These are phyloP conservation scores for Formicarius rufipectus DNA, from an alignment of 2,113 vertebrate species.

Conservation along the genomic window DNA sequence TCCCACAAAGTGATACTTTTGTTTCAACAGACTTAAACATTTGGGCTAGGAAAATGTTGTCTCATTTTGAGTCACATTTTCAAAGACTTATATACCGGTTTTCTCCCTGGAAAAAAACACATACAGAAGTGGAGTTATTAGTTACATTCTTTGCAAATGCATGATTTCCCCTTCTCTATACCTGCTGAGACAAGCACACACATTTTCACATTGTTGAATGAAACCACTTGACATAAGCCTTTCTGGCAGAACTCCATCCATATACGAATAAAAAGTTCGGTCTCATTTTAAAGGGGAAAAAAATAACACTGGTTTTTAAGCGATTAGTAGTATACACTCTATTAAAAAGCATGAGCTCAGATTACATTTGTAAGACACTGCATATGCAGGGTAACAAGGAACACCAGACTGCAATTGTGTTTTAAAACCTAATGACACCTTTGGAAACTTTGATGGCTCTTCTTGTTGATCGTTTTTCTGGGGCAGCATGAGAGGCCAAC, in stretches of 20 bases:
- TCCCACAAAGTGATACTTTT: not conserved
- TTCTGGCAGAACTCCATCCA: slow-evolving; percentile 41
- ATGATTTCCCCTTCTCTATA: slow-evolving; percentile 25
- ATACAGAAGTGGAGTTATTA: not conserved
- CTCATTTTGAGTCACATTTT: slow-evolving; percentile 1
- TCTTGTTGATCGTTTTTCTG: not conserved
- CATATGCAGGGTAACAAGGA: not conserved
- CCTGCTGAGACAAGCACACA: slow-evolving; percentile 7
- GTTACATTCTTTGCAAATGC: slow-evolving; percentile 2
- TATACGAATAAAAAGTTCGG: not conserved
- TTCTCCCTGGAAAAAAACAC: not conserved
- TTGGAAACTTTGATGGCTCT: not conserved
- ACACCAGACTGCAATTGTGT: not conserved
- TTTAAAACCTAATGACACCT: not conserved
- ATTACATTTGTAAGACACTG: not conserved
- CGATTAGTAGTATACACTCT: not conserved
- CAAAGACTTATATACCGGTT: not conserved
- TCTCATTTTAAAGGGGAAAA: not conserved
- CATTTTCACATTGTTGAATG: slow-evolving; percentile 14
- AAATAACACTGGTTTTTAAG: not conserved
- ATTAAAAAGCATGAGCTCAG: not conserved
- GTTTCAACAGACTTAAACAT: not conserved
- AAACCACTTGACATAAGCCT: slow-evolving; percentile 55
- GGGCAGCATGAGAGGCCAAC: not conserved
- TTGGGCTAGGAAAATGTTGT: not conserved